phyloP scores from a whole-genome alignment of 2,113 vertebrate species.

The Cinclus mexicanus region DNA sequence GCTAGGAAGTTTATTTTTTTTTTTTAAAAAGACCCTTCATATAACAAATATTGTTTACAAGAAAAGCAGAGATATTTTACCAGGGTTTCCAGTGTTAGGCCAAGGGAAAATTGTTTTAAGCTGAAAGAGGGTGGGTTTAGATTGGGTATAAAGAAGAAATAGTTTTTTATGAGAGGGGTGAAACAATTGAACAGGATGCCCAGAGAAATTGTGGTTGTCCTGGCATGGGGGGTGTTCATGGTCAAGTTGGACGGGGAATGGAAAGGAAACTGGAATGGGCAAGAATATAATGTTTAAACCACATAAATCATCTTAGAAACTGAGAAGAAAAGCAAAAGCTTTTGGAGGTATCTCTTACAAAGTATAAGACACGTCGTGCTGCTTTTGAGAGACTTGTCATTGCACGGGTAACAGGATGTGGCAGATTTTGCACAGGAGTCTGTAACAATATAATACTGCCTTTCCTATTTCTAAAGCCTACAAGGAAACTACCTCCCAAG shows the following conservation, averaged over 20 bases:
- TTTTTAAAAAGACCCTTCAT: fast-evolving
- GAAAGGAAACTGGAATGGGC: neutral
- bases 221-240: fast-evolving
- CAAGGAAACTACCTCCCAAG: neutral
- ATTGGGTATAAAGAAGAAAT: neutral
- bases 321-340: neutral
- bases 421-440: neutral
- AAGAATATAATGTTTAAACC: neutral
- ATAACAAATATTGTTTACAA: fast-evolving
- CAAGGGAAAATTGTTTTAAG: neutral
- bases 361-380: neutral
- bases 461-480: neutral
- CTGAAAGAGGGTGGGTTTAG: neutral
- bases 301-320: neutral
- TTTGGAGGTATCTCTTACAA: neutral
- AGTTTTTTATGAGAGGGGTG: neutral
- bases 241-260: neutral
- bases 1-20: neutral
- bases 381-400: neutral
- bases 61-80: neutral
- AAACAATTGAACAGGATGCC: neutral
- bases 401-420: fast-evolving
- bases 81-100: neutral
- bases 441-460: neutral
- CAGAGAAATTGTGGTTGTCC: neutral